A percentile compares a stretch with the other conserved stretches of the same genome.
Conservation (phyloP, 2,888 invertebrate species). For the Campoplex capitator region DNA sequence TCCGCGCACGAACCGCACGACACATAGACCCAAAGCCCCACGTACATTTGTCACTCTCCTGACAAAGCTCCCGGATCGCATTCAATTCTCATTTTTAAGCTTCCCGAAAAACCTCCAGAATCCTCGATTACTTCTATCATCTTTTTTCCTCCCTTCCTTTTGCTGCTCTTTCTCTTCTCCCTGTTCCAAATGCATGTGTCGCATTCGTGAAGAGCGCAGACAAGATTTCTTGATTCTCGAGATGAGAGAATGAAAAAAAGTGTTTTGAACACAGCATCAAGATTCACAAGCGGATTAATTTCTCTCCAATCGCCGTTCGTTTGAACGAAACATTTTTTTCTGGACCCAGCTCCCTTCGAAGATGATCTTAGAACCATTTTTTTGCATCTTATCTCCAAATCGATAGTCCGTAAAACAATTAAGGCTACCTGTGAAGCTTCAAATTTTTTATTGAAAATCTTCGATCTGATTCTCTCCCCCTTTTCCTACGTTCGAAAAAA, state of each 20-base stretch:
- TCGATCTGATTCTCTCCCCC: neutral
- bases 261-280: neutral
- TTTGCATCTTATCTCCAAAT: neutral
- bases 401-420: neutral
- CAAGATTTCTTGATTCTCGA: constrained; percentile 24
- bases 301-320: neutral
- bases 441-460: constrained; percentile 14
- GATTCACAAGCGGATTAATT: neutral
- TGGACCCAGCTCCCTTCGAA: neutral
- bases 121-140: constrained; percentile 52
- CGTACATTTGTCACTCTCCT: constrained; percentile 65
- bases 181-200: constrained; percentile 4
- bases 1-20: constrained; percentile 57
- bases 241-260: constrained; percentile 32
- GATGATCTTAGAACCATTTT: neutral
- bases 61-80: constrained; percentile 66
- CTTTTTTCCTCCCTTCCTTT: constrained; percentile 21
- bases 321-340: neutral
- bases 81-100: constrained; percentile 67
- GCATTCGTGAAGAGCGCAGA: constrained; percentile 14
- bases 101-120: constrained; percentile 55
- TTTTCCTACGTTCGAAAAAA: constrained; percentile 20
- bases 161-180: constrained; percentile 3
- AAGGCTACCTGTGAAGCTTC: neutral
- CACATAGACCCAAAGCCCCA: constrained; percentile 54